A percentile compares a stretch with the other conserved stretches of the same genome.
Evolutionary conservation across 2,888 invertebrate genomes (phyloP).

Genomic region (Palloptera scutellata): DNA sequence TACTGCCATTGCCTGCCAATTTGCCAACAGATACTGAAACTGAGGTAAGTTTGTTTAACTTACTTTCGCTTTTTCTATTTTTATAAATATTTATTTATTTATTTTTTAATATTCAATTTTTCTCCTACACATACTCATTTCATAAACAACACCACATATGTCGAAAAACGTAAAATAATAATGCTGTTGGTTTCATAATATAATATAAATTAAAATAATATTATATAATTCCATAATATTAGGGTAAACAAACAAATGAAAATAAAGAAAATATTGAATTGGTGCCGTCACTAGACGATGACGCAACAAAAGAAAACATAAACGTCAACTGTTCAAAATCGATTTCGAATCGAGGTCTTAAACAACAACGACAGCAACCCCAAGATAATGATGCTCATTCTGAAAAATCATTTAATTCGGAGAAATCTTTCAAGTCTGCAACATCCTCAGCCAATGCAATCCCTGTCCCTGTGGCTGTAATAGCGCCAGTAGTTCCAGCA

Average conservation of each 20-base stretch:
- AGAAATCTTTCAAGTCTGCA: constrained; percentile 51
- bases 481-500: constrained; percentile 29
- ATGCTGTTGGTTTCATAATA: constrained; percentile 55
- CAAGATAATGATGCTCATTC: constrained; percentile 31
- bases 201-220: constrained; percentile 10
- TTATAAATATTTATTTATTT: constrained; percentile 24
- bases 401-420: constrained; percentile 44
- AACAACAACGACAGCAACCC: background rate
- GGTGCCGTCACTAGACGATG: background rate
- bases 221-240: constrained; percentile 5
- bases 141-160: constrained; percentile 27
- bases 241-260: constrained; percentile 27
- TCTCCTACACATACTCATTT: constrained; percentile 43
- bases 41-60: constrained; percentile 69
- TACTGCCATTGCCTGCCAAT: constrained; percentile 70
- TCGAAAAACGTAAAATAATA: constrained; percentile 9
- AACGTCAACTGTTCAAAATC: background rate
- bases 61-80: background rate
- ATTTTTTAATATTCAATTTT: constrained; percentile 44
- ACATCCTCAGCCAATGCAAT: constrained; percentile 37
- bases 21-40: constrained; percentile 75
- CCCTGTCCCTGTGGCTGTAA: background rate
- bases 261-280: constrained; percentile 51
- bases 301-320: background rate
- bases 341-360: constrained; percentile 8